phyloP scores from a whole-genome alignment of 2,888 invertebrate genomes.

The Drosophila falleni region DNA sequence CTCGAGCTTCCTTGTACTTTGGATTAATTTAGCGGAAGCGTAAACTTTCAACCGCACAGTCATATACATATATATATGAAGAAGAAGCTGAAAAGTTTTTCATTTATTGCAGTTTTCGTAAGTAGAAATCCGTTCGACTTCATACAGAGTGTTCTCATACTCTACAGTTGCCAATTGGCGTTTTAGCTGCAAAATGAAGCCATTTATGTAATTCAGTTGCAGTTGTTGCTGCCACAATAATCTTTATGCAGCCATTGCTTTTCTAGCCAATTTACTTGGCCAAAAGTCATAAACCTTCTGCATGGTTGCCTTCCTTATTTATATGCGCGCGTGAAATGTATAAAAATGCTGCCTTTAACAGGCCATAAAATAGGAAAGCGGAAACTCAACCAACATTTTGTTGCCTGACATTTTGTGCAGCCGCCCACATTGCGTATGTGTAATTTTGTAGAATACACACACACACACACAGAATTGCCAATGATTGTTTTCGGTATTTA shows the following conservation, averaged over 20 bases:
- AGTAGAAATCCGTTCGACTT: constrained; percentile 40
- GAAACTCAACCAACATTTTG: constrained; percentile 8
- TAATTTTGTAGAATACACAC: constrained; percentile 49
- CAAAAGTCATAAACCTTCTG: constrained; percentile 65
- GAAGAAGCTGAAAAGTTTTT: constrained; percentile 48
- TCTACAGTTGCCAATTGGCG: constrained; percentile 61
- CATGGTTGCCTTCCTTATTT: constrained; percentile 72
- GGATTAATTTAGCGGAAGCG: constrained; percentile 76
- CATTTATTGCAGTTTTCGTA: constrained; percentile 46
- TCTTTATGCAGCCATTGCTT: constrained; percentile 51
- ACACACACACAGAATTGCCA: constrained; percentile 18
- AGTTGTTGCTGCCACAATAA: constrained; percentile 35
- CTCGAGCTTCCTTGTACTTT: constrained; percentile 46
- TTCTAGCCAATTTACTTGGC: constrained; percentile 66
- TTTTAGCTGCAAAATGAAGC: constrained; percentile 69
- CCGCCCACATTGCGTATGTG: constrained; percentile 59
- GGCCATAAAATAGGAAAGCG: constrained; percentile 58
- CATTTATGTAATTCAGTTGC: constrained; percentile 58
- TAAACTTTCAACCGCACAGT: constrained; percentile 51
- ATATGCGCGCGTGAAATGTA: constrained; percentile 78
- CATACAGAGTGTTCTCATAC: constrained; percentile 2
- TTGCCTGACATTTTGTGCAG: constrained; percentile 19
- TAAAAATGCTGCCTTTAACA: constrained; percentile 72
- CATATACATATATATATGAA: background rate
- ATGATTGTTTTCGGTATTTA: constrained; percentile 65